Evolutionary conservation across 2,888 invertebrate species (phyloP).

Genomic region (Agrotis ipsilon): DNA sequence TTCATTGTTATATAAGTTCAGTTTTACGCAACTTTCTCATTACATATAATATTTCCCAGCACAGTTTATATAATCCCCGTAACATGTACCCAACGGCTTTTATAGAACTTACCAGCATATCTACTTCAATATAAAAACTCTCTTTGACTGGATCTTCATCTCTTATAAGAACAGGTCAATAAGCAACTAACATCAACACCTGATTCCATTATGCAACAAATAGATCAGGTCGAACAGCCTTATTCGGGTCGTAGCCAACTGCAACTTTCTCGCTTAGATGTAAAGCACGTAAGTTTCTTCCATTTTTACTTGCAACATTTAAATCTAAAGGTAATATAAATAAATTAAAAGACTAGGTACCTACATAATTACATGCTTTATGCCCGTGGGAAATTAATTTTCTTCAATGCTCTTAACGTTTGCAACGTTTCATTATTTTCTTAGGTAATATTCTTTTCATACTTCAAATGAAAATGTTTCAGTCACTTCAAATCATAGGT

Average conservation of each 20-base stretch:
- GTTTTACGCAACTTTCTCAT: conserved; percentile 44
- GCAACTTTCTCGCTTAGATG: background rate
- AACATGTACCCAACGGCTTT: conserved; percentile 10
- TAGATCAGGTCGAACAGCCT: background rate
- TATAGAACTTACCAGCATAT: background rate
- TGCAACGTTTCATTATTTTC: conserved; percentile 69
- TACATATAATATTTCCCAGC: conserved; percentile 39
- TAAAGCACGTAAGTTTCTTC: background rate
- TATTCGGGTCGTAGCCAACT: background rate
- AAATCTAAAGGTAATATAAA: conserved; percentile 5
- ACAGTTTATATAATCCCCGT: conserved; percentile 40
- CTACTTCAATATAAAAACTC: background rate
- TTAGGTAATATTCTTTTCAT: conserved; percentile 65
- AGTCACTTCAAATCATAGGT: conserved; percentile 27
- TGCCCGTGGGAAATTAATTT: conserved; percentile 76
- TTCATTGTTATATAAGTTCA: conserved; percentile 43
- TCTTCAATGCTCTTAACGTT: conserved; percentile 71
- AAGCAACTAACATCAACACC: background rate
- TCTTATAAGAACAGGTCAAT: background rate
- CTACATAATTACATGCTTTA: conserved; percentile 70
- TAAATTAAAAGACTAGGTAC: conserved; percentile 57
- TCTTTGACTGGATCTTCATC: background rate
- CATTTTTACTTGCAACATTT: background rate
- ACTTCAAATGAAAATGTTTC: conserved; percentile 50
- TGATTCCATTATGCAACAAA: background rate